phyloP scores from a whole-genome alignment of 2,797 vertebrate species.

The Melopsittacus undulatus region DNA sequence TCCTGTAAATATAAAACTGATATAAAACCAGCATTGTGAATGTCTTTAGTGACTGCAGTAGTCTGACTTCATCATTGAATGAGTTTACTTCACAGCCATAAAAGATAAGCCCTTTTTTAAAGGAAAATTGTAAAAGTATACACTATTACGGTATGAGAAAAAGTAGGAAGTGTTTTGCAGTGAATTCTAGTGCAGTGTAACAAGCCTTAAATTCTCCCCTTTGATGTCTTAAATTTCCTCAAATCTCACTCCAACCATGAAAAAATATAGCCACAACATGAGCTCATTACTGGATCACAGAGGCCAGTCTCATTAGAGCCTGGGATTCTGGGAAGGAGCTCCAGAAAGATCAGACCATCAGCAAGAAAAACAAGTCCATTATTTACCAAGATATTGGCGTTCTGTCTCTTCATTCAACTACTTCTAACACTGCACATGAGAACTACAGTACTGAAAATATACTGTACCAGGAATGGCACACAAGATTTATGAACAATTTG shows the following conservation, averaged over 20 bases:
- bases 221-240: not conserved
- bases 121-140: not conserved
- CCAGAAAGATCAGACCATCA: conserved; percentile 55
- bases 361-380: conserved; percentile 70
- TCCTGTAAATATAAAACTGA: not conserved
- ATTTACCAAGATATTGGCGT: conserved; percentile 63
- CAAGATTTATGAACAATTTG: conserved; percentile 74
- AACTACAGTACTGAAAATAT: conserved; percentile 61
- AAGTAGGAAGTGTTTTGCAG: not conserved
- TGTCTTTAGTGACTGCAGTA: not conserved
- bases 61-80: not conserved
- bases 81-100: not conserved
- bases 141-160: not conserved
- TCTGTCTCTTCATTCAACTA: conserved; percentile 65
- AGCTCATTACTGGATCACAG: not conserved
- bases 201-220: not conserved
- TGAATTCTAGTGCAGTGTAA: not conserved
- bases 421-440: conserved; percentile 46
- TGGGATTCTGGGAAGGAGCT: conserved; percentile 19
- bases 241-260: not conserved
- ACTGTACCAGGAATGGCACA: conserved; percentile 47
- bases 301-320: conserved; percentile 2
- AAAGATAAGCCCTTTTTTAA: not conserved
- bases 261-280: not conserved
- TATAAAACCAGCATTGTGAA: not conserved